A percentile compares a stretch with the other conserved stretches of the same genome.
Conservation (phyloP, 2,113 vertebrate genomes). For the Corydoras maculifer region DNA sequence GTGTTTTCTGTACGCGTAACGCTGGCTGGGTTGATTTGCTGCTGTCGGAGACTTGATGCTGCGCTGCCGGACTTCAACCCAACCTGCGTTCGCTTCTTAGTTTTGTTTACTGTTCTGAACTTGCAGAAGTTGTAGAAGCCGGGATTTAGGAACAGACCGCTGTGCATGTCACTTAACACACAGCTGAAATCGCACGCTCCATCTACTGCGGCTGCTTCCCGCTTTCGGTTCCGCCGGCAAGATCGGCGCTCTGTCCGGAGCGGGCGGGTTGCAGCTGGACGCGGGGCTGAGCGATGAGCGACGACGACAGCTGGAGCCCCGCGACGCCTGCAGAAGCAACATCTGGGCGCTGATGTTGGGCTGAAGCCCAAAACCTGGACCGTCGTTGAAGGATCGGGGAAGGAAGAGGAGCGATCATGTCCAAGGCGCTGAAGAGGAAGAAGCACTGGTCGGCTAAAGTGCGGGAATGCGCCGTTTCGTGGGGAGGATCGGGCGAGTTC, state of each 20-base stretch:
- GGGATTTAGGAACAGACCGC: too few relatives aligned
- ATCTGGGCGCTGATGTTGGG: slow-evolving; percentile 7
- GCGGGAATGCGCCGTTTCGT: slow-evolving; percentile 85
- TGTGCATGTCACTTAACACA: too few relatives aligned
- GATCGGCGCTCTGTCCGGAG: too few relatives aligned
- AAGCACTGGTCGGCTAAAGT: slow-evolving; percentile 92
- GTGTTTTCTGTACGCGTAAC: too few relatives aligned
- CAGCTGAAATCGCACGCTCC: neutral
- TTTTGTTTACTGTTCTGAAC: too few relatives aligned
- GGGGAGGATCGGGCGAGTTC: slow-evolving; percentile 70
- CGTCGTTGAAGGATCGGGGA: slow-evolving; percentile 9
- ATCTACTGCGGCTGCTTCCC: neutral
- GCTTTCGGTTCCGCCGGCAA: neutral
- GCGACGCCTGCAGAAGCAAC: neutral
- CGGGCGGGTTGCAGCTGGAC: too few relatives aligned
- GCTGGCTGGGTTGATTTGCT: too few relatives aligned
- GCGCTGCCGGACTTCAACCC: too few relatives aligned
- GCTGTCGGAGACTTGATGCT: too few relatives aligned
- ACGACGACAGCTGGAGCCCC: slow-evolving; percentile 3
- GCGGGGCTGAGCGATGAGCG: neutral
- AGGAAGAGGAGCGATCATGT: slow-evolving; percentile 62
- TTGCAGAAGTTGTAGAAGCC: too few relatives aligned
- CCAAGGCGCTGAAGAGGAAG: slow-evolving; percentile 90
- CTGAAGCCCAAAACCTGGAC: slow-evolving; percentile 5
- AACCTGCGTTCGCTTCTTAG: too few relatives aligned